These are phyloP conservation scores for Orchestia grillus DNA, from an alignment of 1,140 invertebrate species.

Conservation along the genomic window DNA sequence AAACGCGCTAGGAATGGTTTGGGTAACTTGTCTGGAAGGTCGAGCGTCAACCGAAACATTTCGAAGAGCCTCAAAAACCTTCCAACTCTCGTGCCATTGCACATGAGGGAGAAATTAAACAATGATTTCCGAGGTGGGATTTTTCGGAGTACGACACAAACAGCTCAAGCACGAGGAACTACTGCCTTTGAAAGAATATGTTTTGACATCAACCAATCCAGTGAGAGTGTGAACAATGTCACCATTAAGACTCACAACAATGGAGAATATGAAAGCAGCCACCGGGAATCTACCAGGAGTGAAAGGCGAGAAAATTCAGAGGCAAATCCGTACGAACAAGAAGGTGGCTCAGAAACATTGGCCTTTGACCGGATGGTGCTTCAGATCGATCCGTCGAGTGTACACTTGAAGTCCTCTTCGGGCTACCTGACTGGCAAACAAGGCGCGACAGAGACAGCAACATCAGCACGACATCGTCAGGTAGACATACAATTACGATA, in stretches of 20 bases:
- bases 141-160: not conserved
- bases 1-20: not conserved
- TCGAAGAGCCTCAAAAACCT: not conserved
- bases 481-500: not conserved
- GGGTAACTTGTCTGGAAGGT: not conserved
- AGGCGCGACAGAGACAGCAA: not conserved
- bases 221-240: not conserved
- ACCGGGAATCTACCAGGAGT: not conserved
- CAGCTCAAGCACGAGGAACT: not conserved
- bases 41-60: not conserved
- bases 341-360: not conserved
- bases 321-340: too few relatives aligned
- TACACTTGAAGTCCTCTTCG: not conserved
- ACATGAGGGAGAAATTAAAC: not conserved
- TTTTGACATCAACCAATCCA: slow-evolving; percentile 3
- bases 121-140: not conserved
- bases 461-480: not conserved
- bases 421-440: not conserved
- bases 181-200: slow-evolving; percentile 3
- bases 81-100: not conserved
- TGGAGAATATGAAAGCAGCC: not conserved
- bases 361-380: not conserved
- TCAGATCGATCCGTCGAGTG: not conserved
- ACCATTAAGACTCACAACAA: not conserved
- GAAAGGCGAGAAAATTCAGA: not conserved